phyloP scores from a whole-genome alignment of 2,797 vertebrate species.

The Euphonia xanthogaster region DNA sequence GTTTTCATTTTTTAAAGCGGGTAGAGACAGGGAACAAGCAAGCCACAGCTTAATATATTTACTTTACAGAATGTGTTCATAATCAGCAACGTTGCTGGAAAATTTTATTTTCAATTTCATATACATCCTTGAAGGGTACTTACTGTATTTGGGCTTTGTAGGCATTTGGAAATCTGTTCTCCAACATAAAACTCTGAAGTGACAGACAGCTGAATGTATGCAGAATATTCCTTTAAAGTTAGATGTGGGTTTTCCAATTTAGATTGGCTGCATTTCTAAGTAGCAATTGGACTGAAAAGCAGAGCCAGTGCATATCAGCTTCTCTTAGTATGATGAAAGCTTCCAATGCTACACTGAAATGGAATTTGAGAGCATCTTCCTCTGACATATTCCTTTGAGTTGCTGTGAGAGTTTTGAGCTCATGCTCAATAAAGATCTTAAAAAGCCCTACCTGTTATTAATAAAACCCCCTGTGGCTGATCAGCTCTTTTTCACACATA shows the following conservation, averaged over 20 bases:
- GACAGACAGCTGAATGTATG: neutral
- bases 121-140: neutral
- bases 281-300: neutral
- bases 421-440: neutral
- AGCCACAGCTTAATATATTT: neutral
- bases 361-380: neutral
- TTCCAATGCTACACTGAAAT: neutral
- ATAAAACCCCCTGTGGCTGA: neutral
- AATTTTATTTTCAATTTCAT: neutral
- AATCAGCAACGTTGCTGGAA: neutral
- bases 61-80: neutral
- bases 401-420: neutral
- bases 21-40: neutral
- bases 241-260: neutral
- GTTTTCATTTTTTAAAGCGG: neutral
- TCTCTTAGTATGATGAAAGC: neutral
- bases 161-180: neutral
- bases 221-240: neutral
- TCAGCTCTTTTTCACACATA: neutral
- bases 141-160: neutral
- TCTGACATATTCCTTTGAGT: neutral
- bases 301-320: neutral
- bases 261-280: neutral
- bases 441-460: neutral
- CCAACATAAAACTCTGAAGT: neutral